Evolutionary conservation across 2,797 vertebrate species (phyloP), one percentile per base, ranked within the genome.

Genomic region (Pseudopleuronectes americanus): DNA sequence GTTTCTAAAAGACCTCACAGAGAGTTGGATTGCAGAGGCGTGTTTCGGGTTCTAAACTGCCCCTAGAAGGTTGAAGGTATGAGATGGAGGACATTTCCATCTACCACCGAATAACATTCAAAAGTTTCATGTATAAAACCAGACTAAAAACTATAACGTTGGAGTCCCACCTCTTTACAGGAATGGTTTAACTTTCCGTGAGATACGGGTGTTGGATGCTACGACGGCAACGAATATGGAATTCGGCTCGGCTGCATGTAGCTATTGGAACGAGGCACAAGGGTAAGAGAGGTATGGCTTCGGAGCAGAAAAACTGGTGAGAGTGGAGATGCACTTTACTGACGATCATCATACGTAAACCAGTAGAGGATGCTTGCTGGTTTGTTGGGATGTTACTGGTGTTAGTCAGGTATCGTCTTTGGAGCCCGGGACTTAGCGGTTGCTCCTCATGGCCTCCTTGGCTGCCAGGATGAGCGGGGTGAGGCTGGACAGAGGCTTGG

Each of bases 361-460:
- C 64, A 64, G 71, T 6, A 43, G 47, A 59, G 21, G 67, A 63
- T 38, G 59, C 22, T 41, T 58, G 59, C 57, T 54, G 43, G 43
- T 13, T 17, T 64, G 43, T 58, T 64, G 52, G 65, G 45, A 28
- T 49, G 60, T 61, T 51, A 19, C 1, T 76, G 67, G 55, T 16
- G 17, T 66, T 36, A 45, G 53, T 26, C 72, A 24, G 13, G 67
- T 21, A 48, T 3, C 65, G 79, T 83, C 74, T 68, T 71, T 68
- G 6, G 56, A 58, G 65, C 38, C 62, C 8, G 64, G 38, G 70
- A 28, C 28, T 78, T 89, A 92, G 71, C 88, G 90, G 77, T 91
- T 99, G 93, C 95, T 97, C 95, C 94, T 99, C 97, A 99, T 98
- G 64, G 97, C 97, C 84, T 99, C 98, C 92, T 99, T 99, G 92